Base-by-base conservation (phyloP, 64 coral and sea anemone species). In the Stylophora pistillata region DNA sequence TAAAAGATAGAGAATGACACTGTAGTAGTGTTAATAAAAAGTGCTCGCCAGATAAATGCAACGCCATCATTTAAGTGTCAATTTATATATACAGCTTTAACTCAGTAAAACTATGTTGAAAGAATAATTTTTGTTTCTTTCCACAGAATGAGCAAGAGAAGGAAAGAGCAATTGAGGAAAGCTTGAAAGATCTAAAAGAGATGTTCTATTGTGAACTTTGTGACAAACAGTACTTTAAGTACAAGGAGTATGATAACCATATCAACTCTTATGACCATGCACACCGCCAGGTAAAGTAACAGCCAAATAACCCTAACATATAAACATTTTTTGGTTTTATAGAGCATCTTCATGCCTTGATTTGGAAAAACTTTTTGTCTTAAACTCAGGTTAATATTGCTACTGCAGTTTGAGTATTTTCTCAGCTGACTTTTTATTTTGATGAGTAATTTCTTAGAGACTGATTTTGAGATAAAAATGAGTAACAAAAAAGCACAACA, bases 141-240 rank as follows among this genome's bases (percentile, higher is more conserved):
- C 25, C 30, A 71, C 61, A 98, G 96, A 95, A 73, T 86, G 89
- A 94, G 92, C 96, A 98, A 75, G 93, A 95, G 63, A 98, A 98
- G 89, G 96, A 98, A 57, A 98, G 95, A 33, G 93, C 88, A 54
- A 98, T 98, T 54, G 93, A 98, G 72, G 97, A 99, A 78, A 99
- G 97, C 74, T 74, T 99, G 23, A 91, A 93, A 88, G 88, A 99
- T 90, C 79, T 99, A 0, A 99, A 99, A 63, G 97, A 99, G 76
- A 95, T 95, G 89, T 99, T 95, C 59, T 90, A 99, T 52, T 99
- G 97, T 88, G 97, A 99, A 52, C 97, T 95, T 23, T 99, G 97
- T 92, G 97, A 99, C 64, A 99, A 99, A 56, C 97, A 99, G 47
- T 99, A 99, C 71, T 95, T 99, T 74, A 99, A 99, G 74, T 99